A percentile compares a stretch with the other conserved stretches of the same genome.
Evolutionary conservation across 1,140 invertebrate species (phyloP).

Genomic region (Leptinotarsa defecta): DNA sequence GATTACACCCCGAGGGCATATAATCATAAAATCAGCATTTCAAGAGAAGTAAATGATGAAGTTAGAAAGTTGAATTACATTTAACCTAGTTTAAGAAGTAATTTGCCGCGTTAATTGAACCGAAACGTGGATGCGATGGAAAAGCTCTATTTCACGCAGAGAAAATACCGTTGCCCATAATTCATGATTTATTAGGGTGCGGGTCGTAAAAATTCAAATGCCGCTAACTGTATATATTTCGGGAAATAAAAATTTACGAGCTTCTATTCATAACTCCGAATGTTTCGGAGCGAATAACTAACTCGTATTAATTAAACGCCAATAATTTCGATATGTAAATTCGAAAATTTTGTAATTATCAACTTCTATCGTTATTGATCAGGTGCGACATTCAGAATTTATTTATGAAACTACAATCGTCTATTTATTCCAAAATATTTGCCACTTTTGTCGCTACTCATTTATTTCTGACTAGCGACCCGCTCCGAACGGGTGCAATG

Average conservation of each 20-base stretch:
- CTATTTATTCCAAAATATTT: no score
- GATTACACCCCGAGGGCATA: background rate
- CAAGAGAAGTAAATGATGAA: background rate
- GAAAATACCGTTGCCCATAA: background rate
- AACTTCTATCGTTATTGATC: no score
- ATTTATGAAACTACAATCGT: no score
- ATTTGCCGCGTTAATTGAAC: conserved; percentile 3
- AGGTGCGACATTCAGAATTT: no score
- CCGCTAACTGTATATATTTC: background rate
- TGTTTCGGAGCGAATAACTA: background rate
- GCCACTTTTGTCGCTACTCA: no score
- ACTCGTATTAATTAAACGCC: no score
- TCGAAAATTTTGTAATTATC: no score
- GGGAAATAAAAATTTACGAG: conserved; percentile 1
- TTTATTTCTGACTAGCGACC: no score
- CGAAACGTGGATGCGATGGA: background rate
- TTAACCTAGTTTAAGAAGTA: background rate
- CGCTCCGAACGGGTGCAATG: no score
- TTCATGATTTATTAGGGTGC: background rate
- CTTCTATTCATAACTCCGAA: background rate
- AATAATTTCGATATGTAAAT: no score
- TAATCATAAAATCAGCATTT: conserved; percentile 1
- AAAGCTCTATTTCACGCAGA: conserved; percentile 5
- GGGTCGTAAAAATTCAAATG: background rate
- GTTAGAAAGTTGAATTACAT: conserved; percentile 1